Base-by-base conservation (phyloP, 1,140 invertebrate genomes). In the Drosophila subpulchrella region DNA sequence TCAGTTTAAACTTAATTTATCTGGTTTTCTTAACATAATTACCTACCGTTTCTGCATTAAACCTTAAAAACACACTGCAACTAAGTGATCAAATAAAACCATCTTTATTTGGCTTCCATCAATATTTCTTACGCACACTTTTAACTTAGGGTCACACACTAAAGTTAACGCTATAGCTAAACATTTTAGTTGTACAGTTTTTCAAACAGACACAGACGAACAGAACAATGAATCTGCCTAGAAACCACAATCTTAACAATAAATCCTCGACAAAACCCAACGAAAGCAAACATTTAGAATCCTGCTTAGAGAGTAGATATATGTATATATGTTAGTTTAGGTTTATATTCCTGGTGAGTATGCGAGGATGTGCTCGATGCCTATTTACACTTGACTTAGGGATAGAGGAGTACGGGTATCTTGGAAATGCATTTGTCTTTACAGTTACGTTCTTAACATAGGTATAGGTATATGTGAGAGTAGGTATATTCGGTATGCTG, bases 331-430 rank as follows among this genome's bases (percentile, higher is more conserved):
- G 32, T 46, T 12, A 11, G 17, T 20, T 15, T 20, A 46, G 17
- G 42, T 24, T 11, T 32, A 15, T 51, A 46, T 82, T 60, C 48
- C 27, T 51, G 65, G 27, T 63, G n/a, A 54, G 55, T 71, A 36
- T 47, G 27, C 47, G 42, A 42, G 41, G 41, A 42, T 15, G 41
- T 17, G 41, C 41, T 42, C 41, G 41, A 81, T 88, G 82, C 47
- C 67, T 86, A 86, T 86, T 78, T 86, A 86, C 82, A 86, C 30
- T 86, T 72, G 83, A 88, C 82, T 81, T 81, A 72, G 78, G 78
- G 24, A 58, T 74, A 86, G 62, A 44, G 63, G 56, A 51, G 30
- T 51, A 51, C 30, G 30, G 60, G 55, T 46, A 8, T 34, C 7
- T 61, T 48, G 41, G 38, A 67, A 58, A 61, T 78, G 60, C 42